Conservation (phyloP, 2,888 invertebrate genomes). For the Resseliella maxima region DNA sequence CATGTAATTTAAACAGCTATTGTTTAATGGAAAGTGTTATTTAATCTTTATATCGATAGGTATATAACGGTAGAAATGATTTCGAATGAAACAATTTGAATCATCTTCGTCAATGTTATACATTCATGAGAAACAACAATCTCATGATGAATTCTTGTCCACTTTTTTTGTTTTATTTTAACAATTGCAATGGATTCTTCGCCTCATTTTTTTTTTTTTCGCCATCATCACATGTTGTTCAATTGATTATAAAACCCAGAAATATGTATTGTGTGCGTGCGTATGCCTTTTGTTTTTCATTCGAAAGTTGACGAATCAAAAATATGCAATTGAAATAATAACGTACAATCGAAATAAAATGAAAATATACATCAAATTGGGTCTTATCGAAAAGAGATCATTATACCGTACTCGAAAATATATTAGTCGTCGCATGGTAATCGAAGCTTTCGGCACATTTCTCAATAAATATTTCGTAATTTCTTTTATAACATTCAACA, state of each 20-base stretch:
- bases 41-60: not conserved
- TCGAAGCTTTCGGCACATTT: slow-evolving; percentile 24
- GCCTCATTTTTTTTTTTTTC: not conserved
- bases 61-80: not conserved
- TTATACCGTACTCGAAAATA: no score
- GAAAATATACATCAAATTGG: not conserved
- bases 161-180: not conserved
- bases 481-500: slow-evolving; percentile 28
- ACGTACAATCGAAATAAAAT: not conserved
- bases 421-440: not conserved
- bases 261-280: not conserved
- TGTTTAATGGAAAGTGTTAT: slow-evolving; percentile 1
- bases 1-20: not conserved
- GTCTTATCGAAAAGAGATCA: not conserved
- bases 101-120: not conserved
- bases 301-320: slow-evolving; percentile 5
- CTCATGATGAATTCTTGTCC: not conserved
- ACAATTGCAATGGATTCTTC: not conserved
- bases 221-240: not conserved
- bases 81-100: not conserved
- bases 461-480: slow-evolving; percentile 12
- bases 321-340: no score
- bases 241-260: not conserved
- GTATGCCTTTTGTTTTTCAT: not conserved
- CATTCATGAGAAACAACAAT: not conserved